Percentiles rank a stretch among this genome's conserved stretches.
Conservation (phyloP, 2,797 vertebrate genomes). For the Cyclura pinguis region DNA sequence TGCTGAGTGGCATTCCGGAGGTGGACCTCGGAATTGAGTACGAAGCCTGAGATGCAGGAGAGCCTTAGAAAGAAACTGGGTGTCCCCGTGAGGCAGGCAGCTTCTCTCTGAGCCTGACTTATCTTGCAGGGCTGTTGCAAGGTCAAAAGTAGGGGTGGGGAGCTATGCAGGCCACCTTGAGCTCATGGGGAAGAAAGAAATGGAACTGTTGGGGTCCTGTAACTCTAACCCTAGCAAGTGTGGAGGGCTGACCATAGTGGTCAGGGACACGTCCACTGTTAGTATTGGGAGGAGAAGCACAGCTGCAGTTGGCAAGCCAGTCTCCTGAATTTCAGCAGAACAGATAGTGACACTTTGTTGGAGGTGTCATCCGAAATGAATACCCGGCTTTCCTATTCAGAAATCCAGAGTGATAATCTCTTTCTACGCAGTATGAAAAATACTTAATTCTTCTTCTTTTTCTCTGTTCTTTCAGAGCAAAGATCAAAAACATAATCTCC, state of each 20-base stretch:
- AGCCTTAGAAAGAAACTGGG: too few relatives aligned
- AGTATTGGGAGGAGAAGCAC: too few relatives aligned
- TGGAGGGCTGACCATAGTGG: too few relatives aligned
- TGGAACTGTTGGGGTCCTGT: neutral
- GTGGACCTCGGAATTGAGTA: constrained; percentile 98
- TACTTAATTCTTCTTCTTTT: constrained; percentile 8
- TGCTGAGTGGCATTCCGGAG: constrained; percentile 97
- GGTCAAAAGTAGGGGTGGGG: neutral
- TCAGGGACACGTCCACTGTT: too few relatives aligned
- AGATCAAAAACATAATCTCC: constrained; percentile 97
- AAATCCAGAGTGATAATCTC: neutral
- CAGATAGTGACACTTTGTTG: neutral
- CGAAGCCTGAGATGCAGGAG: constrained; percentile 41
- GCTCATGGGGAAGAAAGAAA: too few relatives aligned
- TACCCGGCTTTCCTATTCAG: neutral
- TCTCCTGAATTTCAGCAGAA: too few relatives aligned
- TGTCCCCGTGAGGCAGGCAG: neutral
- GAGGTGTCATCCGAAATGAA: neutral
- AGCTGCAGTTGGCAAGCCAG: neutral
- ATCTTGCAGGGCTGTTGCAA: neutral
- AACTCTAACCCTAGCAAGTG: too few relatives aligned
- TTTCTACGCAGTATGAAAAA: too few relatives aligned
- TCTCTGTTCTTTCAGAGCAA: constrained; percentile 83
- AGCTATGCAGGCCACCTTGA: too few relatives aligned
- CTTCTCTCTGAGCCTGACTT: neutral